Base-by-base conservation (phyloP, 92 coral and sea anemone genomes). In the Pocillopora grandis region DNA sequence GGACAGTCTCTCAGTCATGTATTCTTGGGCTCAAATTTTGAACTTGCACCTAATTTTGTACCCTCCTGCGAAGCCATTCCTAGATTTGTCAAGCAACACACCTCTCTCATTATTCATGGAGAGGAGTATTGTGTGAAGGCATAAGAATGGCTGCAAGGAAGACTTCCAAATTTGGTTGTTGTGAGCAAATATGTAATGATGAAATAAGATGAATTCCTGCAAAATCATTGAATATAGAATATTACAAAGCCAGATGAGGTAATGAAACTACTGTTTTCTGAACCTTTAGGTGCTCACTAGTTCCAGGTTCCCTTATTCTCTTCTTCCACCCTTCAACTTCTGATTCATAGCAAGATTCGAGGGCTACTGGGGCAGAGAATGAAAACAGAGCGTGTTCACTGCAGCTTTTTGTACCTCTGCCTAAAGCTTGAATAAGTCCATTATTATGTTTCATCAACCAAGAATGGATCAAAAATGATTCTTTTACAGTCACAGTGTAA, bases 401-500 rank as follows among this genome's bases (percentile, higher is more conserved):
- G 63, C 79, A 48, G 80, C 72, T 15, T 20, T 82, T 49, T 62
- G 11, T 12, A 62, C 49, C 57, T 16, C 56, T 31, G 5, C 78
- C 12, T 10, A 62, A 62, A 62, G 33, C 70, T 70, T 8, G 57
- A 35, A 72, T 19, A 72, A 61, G 19, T 16, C 33, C 74, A 21
- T 55, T 3, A 19, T 33, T 23, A 21, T 13, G 35, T n/a, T 42
- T 59, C 58, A 57, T 55, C 21, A 72, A 3, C 49, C 37, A 48
- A 33, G 79, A 72, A 27, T 23, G 77, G 63, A 49, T 61, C 62
- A 65, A 36, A 3, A 61, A 52, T 10, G 78, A 61, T 49, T 15
- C 79, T 55, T 73, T 73, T 13, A 86, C 15, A 31, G 58, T 86
- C 35, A 88, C 83, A 7, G 57, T 82, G 64, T 90, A 70, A 12